Conservation (phyloP, 2,797 vertebrate genomes). For the Harpagifer antarcticus region DNA sequence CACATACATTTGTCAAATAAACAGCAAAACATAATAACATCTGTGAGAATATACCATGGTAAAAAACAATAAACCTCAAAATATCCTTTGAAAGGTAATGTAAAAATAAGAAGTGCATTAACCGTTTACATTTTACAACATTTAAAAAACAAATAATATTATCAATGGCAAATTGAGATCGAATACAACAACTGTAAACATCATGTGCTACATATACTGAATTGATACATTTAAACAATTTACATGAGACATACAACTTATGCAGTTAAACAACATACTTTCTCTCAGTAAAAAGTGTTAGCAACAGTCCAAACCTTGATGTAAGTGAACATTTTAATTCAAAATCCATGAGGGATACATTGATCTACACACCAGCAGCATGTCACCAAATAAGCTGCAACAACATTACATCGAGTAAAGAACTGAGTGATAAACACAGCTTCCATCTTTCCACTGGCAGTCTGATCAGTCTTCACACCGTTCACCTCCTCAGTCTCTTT, state of each 20-base stretch:
- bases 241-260: conserved; percentile 29
- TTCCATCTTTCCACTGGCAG: conserved; percentile 5
- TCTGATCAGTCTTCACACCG: conserved; percentile 5
- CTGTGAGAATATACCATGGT: conserved; percentile 9
- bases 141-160: conserved; percentile 7
- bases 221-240: conserved; percentile 28
- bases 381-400: conserved; percentile 70
- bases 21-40: conserved; percentile 30
- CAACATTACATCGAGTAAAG: conserved; percentile 63
- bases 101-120: conserved; percentile 70
- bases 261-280: conserved; percentile 44
- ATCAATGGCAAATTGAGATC: conserved; percentile 50
- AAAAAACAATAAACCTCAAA: conserved; percentile 40
- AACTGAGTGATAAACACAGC: conserved; percentile 26
- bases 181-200: conserved; percentile 67
- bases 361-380: conserved; percentile 73
- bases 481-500: conserved; percentile 6
- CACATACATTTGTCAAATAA: conserved; percentile 48
- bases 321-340: conserved; percentile 27
- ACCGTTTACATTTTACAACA: conserved; percentile 42
- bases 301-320: conserved; percentile 53
- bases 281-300: conserved; percentile 22
- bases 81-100: conserved; percentile 13
- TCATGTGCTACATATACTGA: conserved; percentile 58
- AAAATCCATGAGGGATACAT: conserved; percentile 57